These are phyloP conservation scores for Antidorcas marsupialis DNA, from an alignment of 2,113 vertebrate species.

Conservation along the genomic window DNA sequence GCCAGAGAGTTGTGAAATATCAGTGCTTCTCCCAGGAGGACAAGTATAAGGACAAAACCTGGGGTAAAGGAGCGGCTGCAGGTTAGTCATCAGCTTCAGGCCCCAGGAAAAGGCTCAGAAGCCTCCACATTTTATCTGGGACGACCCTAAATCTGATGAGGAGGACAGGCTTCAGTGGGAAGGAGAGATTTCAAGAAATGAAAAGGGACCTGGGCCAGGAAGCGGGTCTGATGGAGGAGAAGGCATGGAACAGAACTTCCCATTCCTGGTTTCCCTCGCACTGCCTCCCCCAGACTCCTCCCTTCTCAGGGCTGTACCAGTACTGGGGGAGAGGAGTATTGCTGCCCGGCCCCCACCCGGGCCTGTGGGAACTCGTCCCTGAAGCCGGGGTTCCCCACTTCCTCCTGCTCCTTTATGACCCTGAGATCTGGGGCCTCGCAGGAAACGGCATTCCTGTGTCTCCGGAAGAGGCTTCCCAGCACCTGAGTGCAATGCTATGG, in stretches of 20 bases:
- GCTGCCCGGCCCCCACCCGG: neutral
- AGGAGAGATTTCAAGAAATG: neutral
- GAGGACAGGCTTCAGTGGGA: neutral
- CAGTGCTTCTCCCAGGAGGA: neutral
- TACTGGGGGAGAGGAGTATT: neutral
- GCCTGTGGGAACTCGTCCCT: neutral
- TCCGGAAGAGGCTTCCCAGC: neutral
- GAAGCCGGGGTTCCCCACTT: neutral
- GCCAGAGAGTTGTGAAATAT: neutral
- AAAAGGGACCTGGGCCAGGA: neutral
- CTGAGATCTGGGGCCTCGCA: neutral
- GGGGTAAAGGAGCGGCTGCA: too few relatives aligned
- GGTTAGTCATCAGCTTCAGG: neutral
- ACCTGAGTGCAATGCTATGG: neutral
- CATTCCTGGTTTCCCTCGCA: neutral
- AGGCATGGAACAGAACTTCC: neutral
- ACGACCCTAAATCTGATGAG: neutral
- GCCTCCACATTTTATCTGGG: neutral
- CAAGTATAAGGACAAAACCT: neutral
- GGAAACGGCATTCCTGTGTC: neutral
- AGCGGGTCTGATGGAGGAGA: neutral
- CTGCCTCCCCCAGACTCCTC: neutral
- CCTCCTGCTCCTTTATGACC: neutral
- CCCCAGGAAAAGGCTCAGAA: neutral
- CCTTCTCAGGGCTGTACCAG: neutral